Percentiles rank a stretch among this genome's conserved stretches.
Evolutionary conservation across 2,113 vertebrate species (phyloP).

Genomic region (Anas platyrhynchos): DNA sequence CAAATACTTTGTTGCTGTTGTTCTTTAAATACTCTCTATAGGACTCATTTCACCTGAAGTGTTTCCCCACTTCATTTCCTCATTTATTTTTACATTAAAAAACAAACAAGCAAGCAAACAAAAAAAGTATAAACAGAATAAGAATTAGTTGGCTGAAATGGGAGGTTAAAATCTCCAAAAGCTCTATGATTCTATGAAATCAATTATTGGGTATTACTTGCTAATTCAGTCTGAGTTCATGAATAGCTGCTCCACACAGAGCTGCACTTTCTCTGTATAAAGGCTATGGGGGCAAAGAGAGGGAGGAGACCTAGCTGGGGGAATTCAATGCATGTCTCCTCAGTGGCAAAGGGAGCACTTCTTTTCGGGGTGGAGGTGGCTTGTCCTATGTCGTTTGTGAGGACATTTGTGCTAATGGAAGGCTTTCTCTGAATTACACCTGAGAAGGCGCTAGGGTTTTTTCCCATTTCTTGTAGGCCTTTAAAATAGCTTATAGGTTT

Average conservation of each 20-base stretch:
- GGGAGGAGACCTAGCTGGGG: background rate
- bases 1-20: background rate
- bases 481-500: background rate
- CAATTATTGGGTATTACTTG: background rate
- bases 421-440: background rate
- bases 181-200: background rate
- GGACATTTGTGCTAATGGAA: background rate
- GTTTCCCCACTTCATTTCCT: background rate
- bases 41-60: background rate
- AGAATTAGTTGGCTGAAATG: background rate
- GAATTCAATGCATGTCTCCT: background rate
- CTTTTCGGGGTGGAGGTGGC: background rate
- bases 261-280: fast-evolving
- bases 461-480: background rate
- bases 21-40: background rate
- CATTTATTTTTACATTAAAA: background rate
- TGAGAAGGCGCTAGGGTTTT: background rate
- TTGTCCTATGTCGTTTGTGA: background rate
- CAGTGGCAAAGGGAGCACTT: background rate
- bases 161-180: background rate
- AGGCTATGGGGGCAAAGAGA: background rate
- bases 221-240: background rate
- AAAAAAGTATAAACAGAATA: background rate
- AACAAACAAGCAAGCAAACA: background rate
- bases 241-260: background rate